Conservation (phyloP, 2,888 invertebrate species). For the Mellilla xanthometata region DNA sequence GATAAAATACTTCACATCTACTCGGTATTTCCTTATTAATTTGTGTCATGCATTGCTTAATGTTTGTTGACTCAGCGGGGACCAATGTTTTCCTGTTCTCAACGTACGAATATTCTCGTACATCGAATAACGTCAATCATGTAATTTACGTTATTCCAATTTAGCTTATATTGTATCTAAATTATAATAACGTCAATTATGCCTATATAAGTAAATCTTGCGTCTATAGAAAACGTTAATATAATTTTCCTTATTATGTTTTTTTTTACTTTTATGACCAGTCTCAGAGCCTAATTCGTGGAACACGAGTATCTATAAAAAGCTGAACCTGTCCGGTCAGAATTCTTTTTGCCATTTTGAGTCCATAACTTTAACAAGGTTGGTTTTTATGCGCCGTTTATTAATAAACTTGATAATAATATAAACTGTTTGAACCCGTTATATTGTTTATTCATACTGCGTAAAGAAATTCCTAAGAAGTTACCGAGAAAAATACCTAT, state of each 20-base stretch:
- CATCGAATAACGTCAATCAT: too few relatives aligned
- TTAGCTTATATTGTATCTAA: too few relatives aligned
- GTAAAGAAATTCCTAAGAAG: constrained; percentile 24
- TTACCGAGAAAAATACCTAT: constrained; percentile 27
- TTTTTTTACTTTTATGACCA: too few relatives aligned
- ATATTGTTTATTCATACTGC: constrained; percentile 6
- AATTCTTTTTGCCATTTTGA: constrained; percentile 14
- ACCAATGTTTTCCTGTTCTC: too few relatives aligned
- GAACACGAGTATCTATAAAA: constrained; percentile 4
- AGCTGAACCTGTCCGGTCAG: constrained; percentile 11
- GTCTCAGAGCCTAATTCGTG: not conserved
- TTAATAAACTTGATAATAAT: constrained; percentile 5
- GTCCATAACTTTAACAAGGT: constrained; percentile 6
- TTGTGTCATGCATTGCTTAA: constrained; percentile 9
- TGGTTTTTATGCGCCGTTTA: constrained; percentile 9
- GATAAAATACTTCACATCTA: too few relatives aligned
- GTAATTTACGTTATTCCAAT: too few relatives aligned
- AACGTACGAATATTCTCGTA: too few relatives aligned
- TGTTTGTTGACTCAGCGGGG: not conserved
- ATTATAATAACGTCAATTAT: too few relatives aligned
- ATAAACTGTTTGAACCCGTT: constrained; percentile 6
- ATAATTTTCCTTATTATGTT: too few relatives aligned
- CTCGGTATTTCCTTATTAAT: constrained; percentile 12
- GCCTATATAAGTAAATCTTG: too few relatives aligned
- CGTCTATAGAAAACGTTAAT: too few relatives aligned